These are phyloP conservation scores for Drosophila truncata DNA, from an alignment of 1,140 invertebrate species.

Conservation along the genomic window DNA sequence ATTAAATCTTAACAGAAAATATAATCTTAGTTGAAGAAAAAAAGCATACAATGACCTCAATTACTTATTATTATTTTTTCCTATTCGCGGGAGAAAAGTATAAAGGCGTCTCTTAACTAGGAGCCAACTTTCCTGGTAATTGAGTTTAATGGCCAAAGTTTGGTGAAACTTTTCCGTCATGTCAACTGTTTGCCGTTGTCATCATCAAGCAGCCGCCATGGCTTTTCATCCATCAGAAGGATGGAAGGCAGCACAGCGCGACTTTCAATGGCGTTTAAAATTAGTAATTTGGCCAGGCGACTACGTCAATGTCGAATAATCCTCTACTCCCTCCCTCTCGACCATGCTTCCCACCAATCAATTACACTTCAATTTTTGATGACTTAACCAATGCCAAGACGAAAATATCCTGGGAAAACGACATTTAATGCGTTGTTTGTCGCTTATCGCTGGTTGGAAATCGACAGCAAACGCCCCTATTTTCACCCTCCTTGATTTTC, in stretches of 20 bases:
- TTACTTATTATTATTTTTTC: conserved; percentile 5
- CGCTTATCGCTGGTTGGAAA: conserved; percentile 64
- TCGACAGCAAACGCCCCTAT: conserved; percentile 26
- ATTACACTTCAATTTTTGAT: conserved; percentile 81
- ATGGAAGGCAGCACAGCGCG: conserved; percentile 24
- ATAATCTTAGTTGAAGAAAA: not conserved
- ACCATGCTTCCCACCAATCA: conserved; percentile 60
- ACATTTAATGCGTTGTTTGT: conserved; percentile 55
- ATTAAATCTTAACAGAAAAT: not conserved
- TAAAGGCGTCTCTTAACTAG: conserved; percentile 2
- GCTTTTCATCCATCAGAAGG: conserved; percentile 42
- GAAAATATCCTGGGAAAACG: conserved; percentile 45
- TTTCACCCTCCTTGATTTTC: not conserved
- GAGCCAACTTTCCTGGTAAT: conserved; percentile 59
- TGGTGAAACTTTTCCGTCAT: conserved; percentile 54
- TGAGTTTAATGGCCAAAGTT: conserved; percentile 73
- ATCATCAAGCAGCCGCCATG: conserved; percentile 22
- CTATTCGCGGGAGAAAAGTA: not conserved
- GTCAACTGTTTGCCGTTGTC: conserved; percentile 37
- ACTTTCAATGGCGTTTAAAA: conserved; percentile 67
- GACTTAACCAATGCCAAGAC: conserved; percentile 56
- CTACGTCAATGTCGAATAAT: conserved; percentile 60
- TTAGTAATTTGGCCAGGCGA: conserved; percentile 71
- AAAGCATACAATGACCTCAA: not conserved
- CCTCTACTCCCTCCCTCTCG: not conserved